phyloP scores from a whole-genome alignment of 2,888 invertebrate genomes.

The Eledona agricola region DNA sequence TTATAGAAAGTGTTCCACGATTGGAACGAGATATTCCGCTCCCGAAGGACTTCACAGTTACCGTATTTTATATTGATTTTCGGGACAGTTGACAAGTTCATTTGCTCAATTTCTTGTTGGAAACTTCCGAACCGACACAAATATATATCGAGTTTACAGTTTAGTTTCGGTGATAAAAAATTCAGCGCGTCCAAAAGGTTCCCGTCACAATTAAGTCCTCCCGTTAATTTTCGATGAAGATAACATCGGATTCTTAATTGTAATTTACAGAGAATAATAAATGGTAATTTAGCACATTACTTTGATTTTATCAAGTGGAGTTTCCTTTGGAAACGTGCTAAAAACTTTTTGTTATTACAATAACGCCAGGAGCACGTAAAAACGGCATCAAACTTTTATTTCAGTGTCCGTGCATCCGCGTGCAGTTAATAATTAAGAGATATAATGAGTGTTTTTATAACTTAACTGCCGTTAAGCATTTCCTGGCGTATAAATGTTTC shows the following conservation, averaged over 20 bases:
- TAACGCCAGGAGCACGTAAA: too few relatives aligned
- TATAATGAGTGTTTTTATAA: too few relatives aligned
- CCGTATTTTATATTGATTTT: slow-evolving; percentile 21
- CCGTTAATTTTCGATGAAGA: slow-evolving; percentile 19
- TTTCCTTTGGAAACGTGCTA: too few relatives aligned
- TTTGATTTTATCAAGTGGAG: slow-evolving; percentile 16
- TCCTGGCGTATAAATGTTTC: too few relatives aligned
- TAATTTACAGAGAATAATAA: slow-evolving; percentile 28
- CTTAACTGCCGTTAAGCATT: too few relatives aligned
- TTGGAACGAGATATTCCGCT: slow-evolving; percentile 8
- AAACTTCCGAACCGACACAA: slow-evolving; percentile 11
- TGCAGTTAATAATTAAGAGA: too few relatives aligned
- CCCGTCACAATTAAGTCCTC: slow-evolving; percentile 19
- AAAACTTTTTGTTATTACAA: too few relatives aligned
- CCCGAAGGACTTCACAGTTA: slow-evolving; percentile 6
- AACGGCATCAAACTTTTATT: too few relatives aligned
- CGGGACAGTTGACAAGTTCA: slow-evolving; percentile 10
- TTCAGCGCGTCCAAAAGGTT: slow-evolving; percentile 1
- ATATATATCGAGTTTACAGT: slow-evolving; percentile 5
- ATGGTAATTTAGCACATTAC: slow-evolving; percentile 30
- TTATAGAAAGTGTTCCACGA: slow-evolving; percentile 8
- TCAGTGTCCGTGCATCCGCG: too few relatives aligned
- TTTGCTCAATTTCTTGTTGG: slow-evolving; percentile 12
- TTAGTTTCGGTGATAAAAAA: slow-evolving; percentile 2
- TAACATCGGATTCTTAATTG: slow-evolving; percentile 26